Conservation (phyloP, 2,113 vertebrate species). For the Polyodon spathula region DNA sequence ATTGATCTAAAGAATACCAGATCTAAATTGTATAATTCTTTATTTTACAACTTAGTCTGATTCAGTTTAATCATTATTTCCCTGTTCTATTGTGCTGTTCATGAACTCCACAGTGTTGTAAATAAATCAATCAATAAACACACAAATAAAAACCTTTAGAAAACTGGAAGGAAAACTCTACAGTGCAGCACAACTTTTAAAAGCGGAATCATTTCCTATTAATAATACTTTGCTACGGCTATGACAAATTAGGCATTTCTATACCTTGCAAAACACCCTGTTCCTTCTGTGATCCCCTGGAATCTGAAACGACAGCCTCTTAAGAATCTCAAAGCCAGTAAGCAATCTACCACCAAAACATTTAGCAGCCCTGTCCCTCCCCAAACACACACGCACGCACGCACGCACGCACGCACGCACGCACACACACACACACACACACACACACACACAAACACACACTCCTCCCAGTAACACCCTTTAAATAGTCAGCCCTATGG, state of each 20-base stretch:
- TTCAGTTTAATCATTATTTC: no score
- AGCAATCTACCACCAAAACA: conserved; percentile 2
- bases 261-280: conserved; percentile 7
- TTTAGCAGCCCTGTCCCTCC: not conserved
- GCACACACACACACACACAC: not conserved
- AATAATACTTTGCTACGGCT: not conserved
- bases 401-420: not conserved
- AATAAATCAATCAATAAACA: no score
- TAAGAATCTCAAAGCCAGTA: conserved; percentile 7
- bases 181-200: not conserved
- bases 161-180: not conserved
- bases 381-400: not conserved
- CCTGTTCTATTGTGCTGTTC: no score
- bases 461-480: not conserved
- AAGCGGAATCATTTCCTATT: not conserved
- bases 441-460: no score
- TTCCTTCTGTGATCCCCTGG: conserved; percentile 1
- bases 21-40: no score
- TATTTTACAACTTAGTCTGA: no score
- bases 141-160: no score
- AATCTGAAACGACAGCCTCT: conserved; percentile 4
- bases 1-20: no score
- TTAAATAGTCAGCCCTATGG: not conserved
- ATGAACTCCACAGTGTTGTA: no score
- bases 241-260: not conserved